phyloP scores from a whole-genome alignment of 2,888 invertebrate genomes.

The Drosophila demipolita region DNA sequence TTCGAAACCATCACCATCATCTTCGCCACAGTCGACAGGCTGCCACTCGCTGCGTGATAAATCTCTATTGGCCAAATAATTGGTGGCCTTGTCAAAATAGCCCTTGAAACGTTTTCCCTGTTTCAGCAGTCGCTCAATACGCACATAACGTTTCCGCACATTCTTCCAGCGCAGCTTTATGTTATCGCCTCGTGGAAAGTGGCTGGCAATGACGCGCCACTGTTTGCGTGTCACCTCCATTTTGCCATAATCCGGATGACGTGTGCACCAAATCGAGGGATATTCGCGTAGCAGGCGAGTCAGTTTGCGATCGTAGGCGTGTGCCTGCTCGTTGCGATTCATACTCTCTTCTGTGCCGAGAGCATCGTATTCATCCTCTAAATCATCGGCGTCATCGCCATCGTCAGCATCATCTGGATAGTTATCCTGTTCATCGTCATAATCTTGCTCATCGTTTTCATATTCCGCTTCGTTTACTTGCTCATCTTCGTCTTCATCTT shows the following conservation, averaged over 20 bases:
- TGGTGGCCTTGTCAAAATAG: conserved; percentile 82
- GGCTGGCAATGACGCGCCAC: conserved; percentile 80
- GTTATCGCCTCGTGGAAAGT: conserved; percentile 77
- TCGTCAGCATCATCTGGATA: conserved; percentile 59
- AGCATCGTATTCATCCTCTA: conserved; percentile 58
- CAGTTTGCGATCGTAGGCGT: conserved; percentile 80
- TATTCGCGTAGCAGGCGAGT: conserved; percentile 78
- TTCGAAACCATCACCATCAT: conserved; percentile 74
- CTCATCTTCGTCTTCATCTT: conserved; percentile 55
- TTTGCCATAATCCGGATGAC: conserved; percentile 82
- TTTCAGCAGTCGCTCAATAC: conserved; percentile 71
- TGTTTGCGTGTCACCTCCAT: conserved; percentile 79
- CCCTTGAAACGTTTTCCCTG: conserved; percentile 82
- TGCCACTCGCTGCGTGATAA: conserved; percentile 73
- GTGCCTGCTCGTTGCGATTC: conserved; percentile 80
- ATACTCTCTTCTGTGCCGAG: conserved; percentile 80
- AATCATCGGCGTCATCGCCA: conserved; percentile 62
- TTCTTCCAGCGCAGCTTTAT: conserved; percentile 82
- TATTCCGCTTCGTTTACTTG: conserved; percentile 33
- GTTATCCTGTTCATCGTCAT: conserved; percentile 37
- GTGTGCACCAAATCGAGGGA: conserved; percentile 82
- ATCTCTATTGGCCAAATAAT: conserved; percentile 79
- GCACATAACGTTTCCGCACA: conserved; percentile 80
- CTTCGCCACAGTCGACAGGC: conserved; percentile 79
- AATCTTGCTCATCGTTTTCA: conserved; percentile 37